These are phyloP conservation scores for Balearica regulorum DNA, from an alignment of 2,797 vertebrate genomes.

Conservation along the genomic window DNA sequence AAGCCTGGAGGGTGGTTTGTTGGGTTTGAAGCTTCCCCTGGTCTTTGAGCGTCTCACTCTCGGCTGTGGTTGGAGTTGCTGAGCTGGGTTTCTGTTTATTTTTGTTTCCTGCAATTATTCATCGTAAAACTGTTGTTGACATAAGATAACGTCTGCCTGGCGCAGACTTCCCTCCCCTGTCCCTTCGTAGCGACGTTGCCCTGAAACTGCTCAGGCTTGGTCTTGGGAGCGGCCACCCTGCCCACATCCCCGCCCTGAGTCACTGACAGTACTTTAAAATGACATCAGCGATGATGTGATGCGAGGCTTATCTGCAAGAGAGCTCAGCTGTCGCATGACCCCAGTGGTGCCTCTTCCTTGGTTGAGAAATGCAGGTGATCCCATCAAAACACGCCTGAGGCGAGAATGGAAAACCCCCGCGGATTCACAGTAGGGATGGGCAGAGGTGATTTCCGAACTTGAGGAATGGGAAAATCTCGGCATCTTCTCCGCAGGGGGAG, in stretches of 20 bases:
- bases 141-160: not conserved
- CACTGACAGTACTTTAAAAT: not conserved
- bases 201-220: not conserved
- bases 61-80: not conserved
- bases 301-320: not conserved
- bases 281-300: not conserved
- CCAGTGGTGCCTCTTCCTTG: fast-evolving
- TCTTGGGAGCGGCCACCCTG: not conserved
- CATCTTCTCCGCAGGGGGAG: fast-evolving
- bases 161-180: not conserved
- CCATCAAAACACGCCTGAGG: fast-evolving
- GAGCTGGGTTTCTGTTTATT: not conserved
- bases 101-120: not conserved
- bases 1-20: not conserved
- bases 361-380: not conserved
- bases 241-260: not conserved
- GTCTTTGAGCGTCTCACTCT: not conserved
- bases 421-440: fast-evolving
- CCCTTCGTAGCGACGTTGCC: not conserved
- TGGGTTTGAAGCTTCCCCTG: not conserved
- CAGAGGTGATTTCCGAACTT: not conserved
- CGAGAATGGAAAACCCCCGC: fast-evolving
- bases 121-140: not conserved
- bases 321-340: not conserved
- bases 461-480: not conserved